Conservation (phyloP, 2,888 invertebrate species). For the Belgica antarctica region DNA sequence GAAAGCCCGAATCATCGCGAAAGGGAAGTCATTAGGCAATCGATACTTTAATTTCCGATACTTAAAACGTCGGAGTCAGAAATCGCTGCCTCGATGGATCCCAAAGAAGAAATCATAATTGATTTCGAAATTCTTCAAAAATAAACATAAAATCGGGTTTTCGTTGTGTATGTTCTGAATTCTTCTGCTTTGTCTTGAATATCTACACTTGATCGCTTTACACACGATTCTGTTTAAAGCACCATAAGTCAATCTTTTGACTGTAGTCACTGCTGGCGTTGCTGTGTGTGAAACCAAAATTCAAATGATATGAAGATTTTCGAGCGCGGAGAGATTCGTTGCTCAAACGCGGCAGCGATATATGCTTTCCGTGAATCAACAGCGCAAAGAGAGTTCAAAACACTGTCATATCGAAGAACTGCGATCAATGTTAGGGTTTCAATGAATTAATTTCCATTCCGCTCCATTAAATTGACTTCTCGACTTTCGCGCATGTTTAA, state of each 20-base stretch:
- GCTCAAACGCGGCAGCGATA: constrained; percentile 12
- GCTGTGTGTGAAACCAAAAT: constrained; percentile 19
- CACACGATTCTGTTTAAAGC: not conserved
- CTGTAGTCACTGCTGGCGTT: not conserved
- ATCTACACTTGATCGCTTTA: constrained; percentile 20
- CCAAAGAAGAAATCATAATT: constrained; percentile 24
- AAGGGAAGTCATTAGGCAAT: constrained; percentile 9
- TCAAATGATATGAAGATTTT: not conserved
- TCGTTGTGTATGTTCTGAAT: not conserved
- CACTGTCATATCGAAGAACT: not conserved
- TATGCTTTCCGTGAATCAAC: not conserved
- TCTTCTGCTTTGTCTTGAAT: constrained; percentile 4
- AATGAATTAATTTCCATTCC: not conserved
- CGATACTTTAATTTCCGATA: constrained; percentile 26
- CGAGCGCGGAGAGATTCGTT: constrained; percentile 34
- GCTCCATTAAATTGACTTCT: not conserved
- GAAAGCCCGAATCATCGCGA: not conserved
- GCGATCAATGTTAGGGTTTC: not conserved
- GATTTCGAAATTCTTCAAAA: not conserved
- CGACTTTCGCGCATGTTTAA: not conserved
- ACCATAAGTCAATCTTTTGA: not conserved
- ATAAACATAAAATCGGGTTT: constrained; percentile 7
- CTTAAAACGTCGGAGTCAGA: not conserved
- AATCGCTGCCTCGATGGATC: constrained; percentile 5
- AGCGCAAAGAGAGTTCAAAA: not conserved